These are phyloP conservation scores for Augochlorella aurata DNA, from an alignment of 2,888 invertebrate species.

Conservation along the genomic window DNA sequence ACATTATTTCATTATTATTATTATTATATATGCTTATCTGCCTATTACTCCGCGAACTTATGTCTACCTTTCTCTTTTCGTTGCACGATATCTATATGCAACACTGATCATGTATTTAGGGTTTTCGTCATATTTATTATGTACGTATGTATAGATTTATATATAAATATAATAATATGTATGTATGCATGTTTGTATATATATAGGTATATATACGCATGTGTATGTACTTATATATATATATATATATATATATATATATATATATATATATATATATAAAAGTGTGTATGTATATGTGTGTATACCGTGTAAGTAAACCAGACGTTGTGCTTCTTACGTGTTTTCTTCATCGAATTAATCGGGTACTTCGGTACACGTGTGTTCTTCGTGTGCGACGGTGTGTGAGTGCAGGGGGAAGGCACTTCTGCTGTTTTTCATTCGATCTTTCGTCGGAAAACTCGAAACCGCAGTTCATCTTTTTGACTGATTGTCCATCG, in stretches of 20 bases:
- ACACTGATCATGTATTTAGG: constrained; percentile 64
- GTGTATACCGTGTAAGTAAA: constrained; percentile 59
- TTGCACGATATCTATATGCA: constrained; percentile 79
- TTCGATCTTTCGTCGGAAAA: constrained; percentile 50
- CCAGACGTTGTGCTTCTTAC: constrained; percentile 67
- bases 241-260: background rate
- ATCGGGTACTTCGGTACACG: constrained; percentile 49
- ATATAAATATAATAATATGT: constrained; percentile 60
- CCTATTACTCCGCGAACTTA: constrained; percentile 35
- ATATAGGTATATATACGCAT: background rate
- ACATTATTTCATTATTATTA: constrained; percentile 6
- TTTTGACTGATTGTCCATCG: constrained; percentile 23
- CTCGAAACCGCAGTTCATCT: constrained; percentile 23
- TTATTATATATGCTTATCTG: constrained; percentile 1
- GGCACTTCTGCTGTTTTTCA: constrained; percentile 80
- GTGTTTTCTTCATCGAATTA: constrained; percentile 52
- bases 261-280: background rate
- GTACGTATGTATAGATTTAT: constrained; percentile 55
- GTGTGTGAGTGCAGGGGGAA: constrained; percentile 80
- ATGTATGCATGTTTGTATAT: background rate
- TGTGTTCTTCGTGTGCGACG: constrained; percentile 70
- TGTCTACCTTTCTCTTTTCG: constrained; percentile 66
- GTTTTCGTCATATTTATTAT: constrained; percentile 35
- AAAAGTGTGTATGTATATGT: background rate
- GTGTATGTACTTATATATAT: background rate